Percentiles rank a stretch among this genome's conserved stretches.
Conservation (phyloP, 1,140 invertebrate species). For the Drosophila sucinea region DNA sequence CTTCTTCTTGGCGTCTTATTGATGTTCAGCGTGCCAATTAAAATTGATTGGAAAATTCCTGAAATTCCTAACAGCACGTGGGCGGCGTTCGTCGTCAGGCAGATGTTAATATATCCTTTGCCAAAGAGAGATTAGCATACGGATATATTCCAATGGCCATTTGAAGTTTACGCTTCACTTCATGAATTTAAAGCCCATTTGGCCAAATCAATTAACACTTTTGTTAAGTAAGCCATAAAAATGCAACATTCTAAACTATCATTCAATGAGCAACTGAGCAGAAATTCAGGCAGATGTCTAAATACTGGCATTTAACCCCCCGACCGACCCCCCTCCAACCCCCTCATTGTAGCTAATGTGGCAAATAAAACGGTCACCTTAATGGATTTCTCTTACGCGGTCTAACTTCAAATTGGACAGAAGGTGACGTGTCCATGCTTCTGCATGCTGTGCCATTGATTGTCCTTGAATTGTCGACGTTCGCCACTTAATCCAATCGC, state of each 20-base stretch:
- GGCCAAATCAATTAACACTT: conserved; percentile 71
- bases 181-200: background rate
- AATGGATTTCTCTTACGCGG: conserved; percentile 79
- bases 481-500: conserved; percentile 82
- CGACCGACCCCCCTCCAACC: too few relatives aligned
- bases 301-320: conserved; percentile 72
- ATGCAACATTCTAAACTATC: conserved; percentile 23
- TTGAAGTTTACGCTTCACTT: conserved; percentile 57
- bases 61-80: conserved; percentile 70
- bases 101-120: conserved; percentile 41
- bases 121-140: conserved; percentile 54
- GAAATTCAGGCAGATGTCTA: conserved; percentile 76
- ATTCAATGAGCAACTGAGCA: conserved; percentile 23
- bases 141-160: conserved; percentile 24
- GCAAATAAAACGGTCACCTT: conserved; percentile 79
- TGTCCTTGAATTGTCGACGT: conserved; percentile 68
- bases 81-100: conserved; percentile 37
- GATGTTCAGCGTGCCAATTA: conserved; percentile 80
- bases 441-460: conserved; percentile 73
- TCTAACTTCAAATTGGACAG: conserved; percentile 78
- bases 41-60: conserved; percentile 83
- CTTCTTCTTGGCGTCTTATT: conserved; percentile 47
- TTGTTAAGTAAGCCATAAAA: conserved; percentile 61
- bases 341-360: conserved; percentile 68
- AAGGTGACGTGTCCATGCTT: conserved; percentile 50